A percentile compares a stretch with the other conserved stretches of the same genome.
These are phyloP conservation scores for Papilio demoleus DNA, from an alignment of 2,888 invertebrate species.

Conservation along the genomic window DNA sequence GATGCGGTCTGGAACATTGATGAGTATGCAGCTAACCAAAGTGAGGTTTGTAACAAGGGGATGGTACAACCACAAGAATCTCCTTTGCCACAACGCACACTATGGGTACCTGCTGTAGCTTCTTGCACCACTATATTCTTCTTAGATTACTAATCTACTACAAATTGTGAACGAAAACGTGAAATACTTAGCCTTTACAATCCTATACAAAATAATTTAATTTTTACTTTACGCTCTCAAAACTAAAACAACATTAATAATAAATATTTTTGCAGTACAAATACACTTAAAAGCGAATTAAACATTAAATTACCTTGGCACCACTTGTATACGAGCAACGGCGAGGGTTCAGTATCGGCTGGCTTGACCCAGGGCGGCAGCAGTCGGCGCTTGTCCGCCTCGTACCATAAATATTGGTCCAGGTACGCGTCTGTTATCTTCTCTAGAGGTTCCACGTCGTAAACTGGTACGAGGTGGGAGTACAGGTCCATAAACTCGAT, in stretches of 20 bases:
- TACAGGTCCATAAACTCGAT: constrained; percentile 99
- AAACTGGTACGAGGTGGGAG: constrained; percentile 99
- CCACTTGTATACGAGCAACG: constrained; percentile 97
- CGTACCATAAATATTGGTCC: constrained; percentile 99
- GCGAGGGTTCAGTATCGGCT: constrained; percentile 98
- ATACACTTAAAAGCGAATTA: background rate
- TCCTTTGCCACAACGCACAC: constrained; percentile 88
- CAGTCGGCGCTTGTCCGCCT: constrained; percentile 98
- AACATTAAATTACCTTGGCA: constrained; percentile 90
- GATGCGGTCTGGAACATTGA: constrained; percentile 43
- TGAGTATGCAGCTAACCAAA: constrained; percentile 71
- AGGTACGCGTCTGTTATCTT: constrained; percentile 99
- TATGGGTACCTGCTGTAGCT: constrained; percentile 63
- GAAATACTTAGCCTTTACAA: no score
- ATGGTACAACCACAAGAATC: constrained; percentile 82
- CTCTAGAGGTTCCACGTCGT: constrained; percentile 99
- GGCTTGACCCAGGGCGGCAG: constrained; percentile 99
- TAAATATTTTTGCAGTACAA: background rate
- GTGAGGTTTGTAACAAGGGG: constrained; percentile 89
- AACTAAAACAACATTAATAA: no score
- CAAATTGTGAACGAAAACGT: background rate
- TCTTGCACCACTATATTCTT: constrained; percentile 28
- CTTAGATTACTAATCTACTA: background rate
- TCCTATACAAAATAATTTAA: no score
- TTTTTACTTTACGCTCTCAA: no score